Base-by-base conservation (phyloP, 2,797 vertebrate species). In the Mus caroli region DNA sequence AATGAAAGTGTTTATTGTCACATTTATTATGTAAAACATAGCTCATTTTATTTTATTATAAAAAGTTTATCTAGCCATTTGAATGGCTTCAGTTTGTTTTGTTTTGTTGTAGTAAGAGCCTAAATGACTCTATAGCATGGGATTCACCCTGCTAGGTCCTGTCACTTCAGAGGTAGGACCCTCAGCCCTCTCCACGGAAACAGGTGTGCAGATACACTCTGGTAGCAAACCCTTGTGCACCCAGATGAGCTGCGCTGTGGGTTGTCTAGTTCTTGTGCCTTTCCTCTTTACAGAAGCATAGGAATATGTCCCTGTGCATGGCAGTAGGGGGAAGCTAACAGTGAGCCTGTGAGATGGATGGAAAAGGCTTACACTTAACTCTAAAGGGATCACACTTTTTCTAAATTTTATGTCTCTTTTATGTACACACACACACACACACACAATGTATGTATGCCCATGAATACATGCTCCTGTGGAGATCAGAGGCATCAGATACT, bases 1-100 rank as follows among this genome's bases (percentile, higher is more conserved):
- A 69, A 40, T 58, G 26, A 73, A 40, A 73, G 73, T 19, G 50
- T 56, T 87, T 69, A 60, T 94, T 43, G 60, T 94, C 34, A n/a
- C 91, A 26, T 90, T 90, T 76, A 17, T 89, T 88, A 50, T 82
- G 28, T 78, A 24, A 78, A 76, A 69, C 73, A 13, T 85, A 88
- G 10, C 84, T 64, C 83, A 40, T 50, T 91, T 37, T 52, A 76
- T 43, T 93, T 96, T 91, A 75, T 91, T 71, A 52, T 85, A 76
- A 84, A 54, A 76, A 93, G 14, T 71, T 54, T 26, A 54, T 0
- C 40, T 50, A 40, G 37, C 26, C 46, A 40, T 75, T 26, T 56
- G 80, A 88, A 54, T 37, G 34, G 7, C 14, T 26, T 71, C 4
- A 26, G 20, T 91, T 58, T 24, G 20, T 60, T 46, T 77, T 77